Evolutionary conservation across 2,113 vertebrate genomes (phyloP), one percentile per base, ranked within the genome.

Genomic region (Hemicordylus capensis): DNA sequence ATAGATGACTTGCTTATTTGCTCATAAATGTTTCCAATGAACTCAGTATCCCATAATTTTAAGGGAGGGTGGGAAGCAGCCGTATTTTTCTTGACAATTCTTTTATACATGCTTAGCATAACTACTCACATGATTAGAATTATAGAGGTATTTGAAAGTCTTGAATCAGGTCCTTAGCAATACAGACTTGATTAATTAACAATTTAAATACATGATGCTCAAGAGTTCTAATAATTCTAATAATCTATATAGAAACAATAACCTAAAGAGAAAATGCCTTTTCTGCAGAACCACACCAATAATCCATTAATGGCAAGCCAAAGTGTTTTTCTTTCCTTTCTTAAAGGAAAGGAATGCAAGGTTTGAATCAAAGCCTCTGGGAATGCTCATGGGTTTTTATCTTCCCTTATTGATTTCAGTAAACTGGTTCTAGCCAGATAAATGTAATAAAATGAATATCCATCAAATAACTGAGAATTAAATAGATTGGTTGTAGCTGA

Each of bases 261-360:
- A 74, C 10, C 31, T 0, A 0, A 44, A 34, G 37, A 79, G 22
- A 42, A 69, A 26, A 75, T 51, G 61, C 20, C 37, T 72, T 70
- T 58, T 79, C 84, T 79, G 84, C 76, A 79, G 75, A 61, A 78
- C 37, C 42, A 3, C 56, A 28, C 51, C 66, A 14, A 46, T 26
- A 24, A 72, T 37, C 39, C 42, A 59, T 72, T 72, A 85, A n/a
- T 19, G 26, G 4, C 39, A 78, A 78, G 42, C 39, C 59, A 79
- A 46, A n/a, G n/a, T n/a, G n/a, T 28, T 85, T 58, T 31, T 11
- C 39, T 59, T 59, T 72, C 70, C 39, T n/a, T n/a, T n/a, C n/a
- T n/a, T n/a, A n/a, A n/a, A n/a, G 31, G 42, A 34, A 79, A 79
- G 44, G 39, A 34, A 70, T 28, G 59, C 28, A 58, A 78, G 37